Evolutionary conservation across 2,113 vertebrate species (phyloP), one percentile per base, ranked within the genome.

Genomic region (Aphelocoma coerulescens): DNA sequence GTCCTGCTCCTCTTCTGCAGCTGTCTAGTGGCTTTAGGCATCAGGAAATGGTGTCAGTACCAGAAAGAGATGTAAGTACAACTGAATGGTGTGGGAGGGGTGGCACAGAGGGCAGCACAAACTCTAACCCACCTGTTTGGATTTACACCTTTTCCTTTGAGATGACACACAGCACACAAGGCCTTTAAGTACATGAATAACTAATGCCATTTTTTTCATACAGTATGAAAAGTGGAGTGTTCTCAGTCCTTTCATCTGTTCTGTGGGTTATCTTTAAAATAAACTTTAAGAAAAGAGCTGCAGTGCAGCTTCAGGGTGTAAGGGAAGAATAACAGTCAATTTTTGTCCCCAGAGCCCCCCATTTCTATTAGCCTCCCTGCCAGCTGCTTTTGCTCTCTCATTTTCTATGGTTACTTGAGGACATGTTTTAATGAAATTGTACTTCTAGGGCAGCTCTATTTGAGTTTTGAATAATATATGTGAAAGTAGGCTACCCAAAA

Each of bases 31-130:
- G 88, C 61, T 52, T 46, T 97, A 58, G 97, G 92, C 71, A 65
- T 98, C 81, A 97, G 96, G 89, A 98, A 97, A 88, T 97, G 97
- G 97, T 97, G 95, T 52, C 98, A 96, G 11, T 97, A 97, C 72
- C 97, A 97, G 84, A 97, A 95, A 43, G 96, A 98, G 95, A 98
- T 98, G 97, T 98, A 89, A 98, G 98, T 97, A 94, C 57, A 3
- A 18, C 4, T 21, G 41, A 63, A 41, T 23, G 37, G 63, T 33
- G 18, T 1, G 6, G 65, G 39, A 73, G 28, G 35, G 15, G 17
- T 43, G 61, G 44, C 77, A 77, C 41, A 55, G 51, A 61, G 35
- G 17, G 21, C 52, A 67, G 23, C 43, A 69, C 18, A 58, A 85
- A 32, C 22, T 84, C 55, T 13, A 46, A 24, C 52, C 17, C 48